A percentile compares a stretch with the other conserved stretches of the same genome.
These are phyloP conservation scores for Diorhabda sublineata DNA, from an alignment of 1,140 invertebrate species.

Conservation along the genomic window DNA sequence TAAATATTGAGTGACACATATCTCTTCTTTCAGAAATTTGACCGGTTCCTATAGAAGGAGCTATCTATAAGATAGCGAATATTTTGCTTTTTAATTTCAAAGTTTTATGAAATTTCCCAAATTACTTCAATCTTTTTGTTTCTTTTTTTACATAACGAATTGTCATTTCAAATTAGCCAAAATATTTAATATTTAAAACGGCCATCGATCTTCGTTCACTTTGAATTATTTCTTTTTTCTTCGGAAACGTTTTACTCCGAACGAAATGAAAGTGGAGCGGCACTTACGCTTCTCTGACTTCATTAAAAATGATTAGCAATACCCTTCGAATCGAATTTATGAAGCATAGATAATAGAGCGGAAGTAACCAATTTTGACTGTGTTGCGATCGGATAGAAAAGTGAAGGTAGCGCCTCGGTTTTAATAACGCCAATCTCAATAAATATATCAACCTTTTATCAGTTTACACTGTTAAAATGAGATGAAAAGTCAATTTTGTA, in stretches of 20 bases:
- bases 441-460: slow-evolving; percentile 1
- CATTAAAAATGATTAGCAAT: slow-evolving; percentile 21
- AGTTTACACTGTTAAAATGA: too few species aligned
- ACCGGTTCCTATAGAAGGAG: too few species aligned
- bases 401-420: slow-evolving; percentile 6
- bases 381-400: background rate
- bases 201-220: background rate
- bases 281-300: background rate
- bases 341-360: slow-evolving; percentile 20
- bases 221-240: background rate
- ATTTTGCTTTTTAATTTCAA: too few species aligned
- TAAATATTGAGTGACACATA: too few species aligned
- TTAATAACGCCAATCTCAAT: slow-evolving; percentile 15
- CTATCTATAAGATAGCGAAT: too few species aligned
- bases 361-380: slow-evolving; percentile 13
- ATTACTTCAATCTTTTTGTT: too few species aligned
- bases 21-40: too few species aligned
- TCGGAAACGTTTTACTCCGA: background rate
- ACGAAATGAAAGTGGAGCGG: background rate
- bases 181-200: background rate
- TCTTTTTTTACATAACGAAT: too few species aligned
- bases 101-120: too few species aligned
- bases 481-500: too few species aligned
- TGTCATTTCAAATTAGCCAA: too few species aligned
- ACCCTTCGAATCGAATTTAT: slow-evolving; percentile 24